Percentiles rank a stretch among this genome's conserved stretches.
Conservation (phyloP, 2,797 vertebrate genomes). For the Chromis chromis region DNA sequence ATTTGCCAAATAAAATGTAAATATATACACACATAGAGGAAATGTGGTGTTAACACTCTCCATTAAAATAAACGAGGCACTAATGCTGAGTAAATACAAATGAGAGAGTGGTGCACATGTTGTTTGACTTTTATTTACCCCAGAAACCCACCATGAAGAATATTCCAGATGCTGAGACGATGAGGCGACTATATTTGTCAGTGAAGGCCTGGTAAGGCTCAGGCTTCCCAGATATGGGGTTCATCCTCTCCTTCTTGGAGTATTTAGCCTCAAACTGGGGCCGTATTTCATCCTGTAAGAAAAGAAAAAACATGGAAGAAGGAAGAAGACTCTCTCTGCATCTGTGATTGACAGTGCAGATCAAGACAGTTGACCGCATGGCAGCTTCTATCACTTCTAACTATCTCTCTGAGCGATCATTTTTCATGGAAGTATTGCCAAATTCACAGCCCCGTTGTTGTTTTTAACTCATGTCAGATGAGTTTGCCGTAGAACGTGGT, state of each 20-base stretch:
- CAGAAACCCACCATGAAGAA: slow-evolving; percentile 92
- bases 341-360: no score
- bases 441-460: no score
- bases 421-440: no score
- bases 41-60: background rate
- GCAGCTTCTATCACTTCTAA: no score
- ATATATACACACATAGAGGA: background rate
- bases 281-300: slow-evolving; percentile 90
- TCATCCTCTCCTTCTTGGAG: slow-evolving; percentile 94
- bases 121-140: background rate
- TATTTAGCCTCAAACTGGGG: slow-evolving; percentile 97
- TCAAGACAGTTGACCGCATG: no score
- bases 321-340: no score
- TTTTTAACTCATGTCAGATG: no score
- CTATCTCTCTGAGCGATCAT: no score
- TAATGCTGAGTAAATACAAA: background rate
- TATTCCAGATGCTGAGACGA: slow-evolving; percentile 95
- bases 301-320: background rate
- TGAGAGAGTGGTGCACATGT: background rate
- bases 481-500: no score
- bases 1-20: background rate
- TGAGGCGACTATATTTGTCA: slow-evolving; percentile 95
- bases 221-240: slow-evolving; percentile 94
- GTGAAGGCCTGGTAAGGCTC: slow-evolving; percentile 95
- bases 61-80: background rate